A percentile compares a stretch with the other conserved stretches of the same genome.
Conservation (phyloP, 2,113 vertebrate genomes). For the Crotalus viridis region DNA sequence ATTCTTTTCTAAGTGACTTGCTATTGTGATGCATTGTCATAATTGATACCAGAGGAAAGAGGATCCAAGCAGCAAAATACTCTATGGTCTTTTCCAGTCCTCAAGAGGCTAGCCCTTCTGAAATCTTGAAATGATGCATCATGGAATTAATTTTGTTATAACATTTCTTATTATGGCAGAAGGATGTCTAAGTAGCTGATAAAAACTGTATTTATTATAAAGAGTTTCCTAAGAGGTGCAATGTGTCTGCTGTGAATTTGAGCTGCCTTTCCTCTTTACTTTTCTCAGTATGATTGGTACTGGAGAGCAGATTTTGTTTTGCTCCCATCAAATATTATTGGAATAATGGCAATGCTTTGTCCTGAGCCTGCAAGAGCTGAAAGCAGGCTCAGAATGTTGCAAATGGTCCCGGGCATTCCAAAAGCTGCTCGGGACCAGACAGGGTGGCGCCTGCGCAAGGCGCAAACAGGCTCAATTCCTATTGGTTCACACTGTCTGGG, state of each 20-base stretch:
- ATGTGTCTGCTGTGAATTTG: not conserved
- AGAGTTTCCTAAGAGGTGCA: not conserved
- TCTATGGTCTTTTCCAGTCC: not conserved
- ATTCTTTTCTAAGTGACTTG: not conserved
- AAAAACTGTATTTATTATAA: not conserved
- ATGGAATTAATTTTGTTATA: not conserved
- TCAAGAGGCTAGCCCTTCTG: not conserved
- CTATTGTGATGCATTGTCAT: not conserved
- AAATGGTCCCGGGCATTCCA: too few species aligned
- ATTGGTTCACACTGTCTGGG: too few species aligned
- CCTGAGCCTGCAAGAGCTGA: too few species aligned
- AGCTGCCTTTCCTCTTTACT: not conserved
- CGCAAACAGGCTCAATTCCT: too few species aligned
- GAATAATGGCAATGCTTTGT: not conserved
- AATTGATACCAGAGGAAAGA: not conserved
- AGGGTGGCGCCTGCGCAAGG: too few species aligned
- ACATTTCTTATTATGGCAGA: not conserved
- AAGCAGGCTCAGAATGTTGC: too few species aligned
- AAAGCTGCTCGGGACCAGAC: too few species aligned
- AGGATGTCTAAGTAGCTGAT: too few species aligned
- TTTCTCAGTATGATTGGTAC: not conserved
- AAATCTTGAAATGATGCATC: not conserved
- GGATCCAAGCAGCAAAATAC: not conserved
- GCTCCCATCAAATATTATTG: not conserved
- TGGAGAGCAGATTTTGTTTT: not conserved